phyloP scores from a whole-genome alignment of 1,140 invertebrate genomes.

The Atta colombica region DNA sequence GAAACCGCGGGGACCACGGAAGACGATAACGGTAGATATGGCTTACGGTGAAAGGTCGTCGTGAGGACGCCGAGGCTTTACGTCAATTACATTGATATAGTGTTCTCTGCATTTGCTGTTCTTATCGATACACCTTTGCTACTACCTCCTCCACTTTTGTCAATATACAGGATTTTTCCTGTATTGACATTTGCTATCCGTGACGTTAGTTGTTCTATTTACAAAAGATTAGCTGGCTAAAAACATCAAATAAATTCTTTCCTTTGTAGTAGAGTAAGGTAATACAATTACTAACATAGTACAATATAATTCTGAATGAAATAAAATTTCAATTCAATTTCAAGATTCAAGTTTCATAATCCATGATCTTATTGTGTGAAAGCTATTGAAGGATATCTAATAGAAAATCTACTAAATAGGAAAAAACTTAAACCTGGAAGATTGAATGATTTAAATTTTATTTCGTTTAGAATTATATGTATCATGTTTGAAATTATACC shows the following conservation, averaged over 20 bases:
- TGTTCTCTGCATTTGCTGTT: constrained; percentile 56
- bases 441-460: too few species aligned
- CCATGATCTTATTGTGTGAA: too few species aligned
- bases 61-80: constrained; percentile 70
- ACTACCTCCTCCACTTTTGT: constrained; percentile 14
- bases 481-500: too few species aligned
- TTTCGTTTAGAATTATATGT: too few species aligned
- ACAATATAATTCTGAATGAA: too few species aligned
- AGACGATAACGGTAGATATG: constrained; percentile 77
- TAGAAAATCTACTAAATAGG: too few species aligned
- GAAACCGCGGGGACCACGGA: constrained; percentile 57
- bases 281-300: too few species aligned
- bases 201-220: constrained; percentile 9
- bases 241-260: not conserved
- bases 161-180: constrained; percentile 49
- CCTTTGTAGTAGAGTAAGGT: not conserved
- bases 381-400: too few species aligned
- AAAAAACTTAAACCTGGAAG: too few species aligned
- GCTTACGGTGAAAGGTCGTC: constrained; percentile 77
- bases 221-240: not conserved
- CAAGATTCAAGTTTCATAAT: too few species aligned
- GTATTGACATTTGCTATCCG: not conserved
- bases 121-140: constrained; percentile 52
- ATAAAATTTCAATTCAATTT: too few species aligned
- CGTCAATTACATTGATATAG: constrained; percentile 81